Percentiles rank a stretch among this genome's conserved stretches.
Evolutionary conservation across 2,113 vertebrate genomes (phyloP).

Genomic region (Etheostoma spectabile): DNA sequence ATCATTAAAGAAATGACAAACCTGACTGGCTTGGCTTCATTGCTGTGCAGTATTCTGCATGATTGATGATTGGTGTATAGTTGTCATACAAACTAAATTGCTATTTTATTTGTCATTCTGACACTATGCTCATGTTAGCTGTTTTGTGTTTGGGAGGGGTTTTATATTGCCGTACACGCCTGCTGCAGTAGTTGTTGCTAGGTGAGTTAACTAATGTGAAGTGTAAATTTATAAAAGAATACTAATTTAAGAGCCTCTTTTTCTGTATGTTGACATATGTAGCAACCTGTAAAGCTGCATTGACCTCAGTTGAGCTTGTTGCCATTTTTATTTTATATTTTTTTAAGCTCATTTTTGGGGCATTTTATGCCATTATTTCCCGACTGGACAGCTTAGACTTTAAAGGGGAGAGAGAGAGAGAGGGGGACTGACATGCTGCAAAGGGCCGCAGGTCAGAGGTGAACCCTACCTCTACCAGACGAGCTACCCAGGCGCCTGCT

Average conservation of each 20-base stretch:
- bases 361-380: no score
- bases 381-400: no score
- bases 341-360: no score
- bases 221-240: background rate
- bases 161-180: background rate
- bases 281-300: background rate
- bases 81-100: background rate
- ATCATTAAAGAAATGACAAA: constrained; percentile 10
- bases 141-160: background rate
- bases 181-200: background rate
- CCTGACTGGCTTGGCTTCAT: background rate
- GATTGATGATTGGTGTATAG: constrained; percentile 1
- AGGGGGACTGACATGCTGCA: no score
- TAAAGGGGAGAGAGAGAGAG: no score
- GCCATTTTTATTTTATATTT: no score
- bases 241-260: background rate
- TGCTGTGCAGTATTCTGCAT: background rate
- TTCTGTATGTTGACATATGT: background rate
- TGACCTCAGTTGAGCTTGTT: background rate
- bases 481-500: no score
- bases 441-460: no score
- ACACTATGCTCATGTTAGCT: background rate
- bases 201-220: background rate
- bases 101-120: background rate
- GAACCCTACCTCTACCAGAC: no score